Base-by-base conservation (phyloP, 1,140 invertebrate genomes). In the Drosophila suzukii region DNA sequence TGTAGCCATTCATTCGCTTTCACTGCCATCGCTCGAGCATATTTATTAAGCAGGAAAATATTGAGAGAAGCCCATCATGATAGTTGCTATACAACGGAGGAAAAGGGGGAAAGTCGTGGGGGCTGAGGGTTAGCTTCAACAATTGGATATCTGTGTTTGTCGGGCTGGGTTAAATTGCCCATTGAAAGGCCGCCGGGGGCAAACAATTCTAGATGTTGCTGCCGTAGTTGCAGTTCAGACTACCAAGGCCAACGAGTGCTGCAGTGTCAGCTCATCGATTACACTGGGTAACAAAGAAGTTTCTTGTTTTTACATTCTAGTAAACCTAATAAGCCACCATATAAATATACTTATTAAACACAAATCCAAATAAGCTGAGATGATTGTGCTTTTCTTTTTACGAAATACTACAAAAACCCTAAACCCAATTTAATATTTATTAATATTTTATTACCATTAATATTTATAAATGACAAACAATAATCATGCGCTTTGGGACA, bases 151-250 rank as follows among this genome's bases (percentile, higher is more conserved):
- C 62, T 54, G 50, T 60, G 50, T 66, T 50, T 57, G 60, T 43
- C 50, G 47, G 43, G 47, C 61, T 44, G 75, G 66, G 75, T 82
- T 88, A 82, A 85, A 85, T 85, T 82, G 83, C 70, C 82, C 83
- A 88, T 85, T 88, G 82, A 88, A 83, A 82, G 63, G 59, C 67
- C 79, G 63, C 79, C 82, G 46, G 56, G 75, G 75, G 79, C 83
- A 89, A 70, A 70, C 84, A 89, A 83, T 84, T 80, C 84, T 73
- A 57, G 57, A 71, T 68, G 61, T 50, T 58, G 61, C 44, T 36
- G 61, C 60, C 36, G 50, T 62, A 51, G 30, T 54, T 46, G 59
- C 50, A 46, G 61, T 82, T 66, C 71, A 62, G 75, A 55, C 43
- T 77, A 61, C 75, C 59, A 82, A 86, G 63, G 84, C 84, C 80